phyloP scores from a whole-genome alignment of 2,888 invertebrate genomes.

The Acanthopleura granulata region DNA sequence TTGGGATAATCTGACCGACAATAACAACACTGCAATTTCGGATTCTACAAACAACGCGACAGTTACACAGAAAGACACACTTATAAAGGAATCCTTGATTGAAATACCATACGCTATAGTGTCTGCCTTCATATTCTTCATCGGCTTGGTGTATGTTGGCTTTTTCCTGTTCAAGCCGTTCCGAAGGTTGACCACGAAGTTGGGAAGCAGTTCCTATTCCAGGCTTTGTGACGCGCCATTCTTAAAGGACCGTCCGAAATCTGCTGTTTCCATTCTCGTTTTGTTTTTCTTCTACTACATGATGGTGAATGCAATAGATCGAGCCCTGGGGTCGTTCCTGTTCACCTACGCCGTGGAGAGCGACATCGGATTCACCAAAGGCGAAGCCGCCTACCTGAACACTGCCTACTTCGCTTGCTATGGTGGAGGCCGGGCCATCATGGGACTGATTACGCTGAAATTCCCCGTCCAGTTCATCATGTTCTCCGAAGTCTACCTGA shows the following conservation, averaged over 20 bases:
- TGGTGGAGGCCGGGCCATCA: conserved; percentile 31
- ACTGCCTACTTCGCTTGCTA: conserved; percentile 40
- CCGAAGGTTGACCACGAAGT: background rate
- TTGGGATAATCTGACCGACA: background rate
- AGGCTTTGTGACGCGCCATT: background rate
- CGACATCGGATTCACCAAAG: conserved; percentile 32
- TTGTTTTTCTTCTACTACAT: conserved; percentile 12
- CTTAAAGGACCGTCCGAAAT: background rate
- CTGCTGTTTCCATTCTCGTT: background rate
- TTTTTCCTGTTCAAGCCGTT: conserved; percentile 4
- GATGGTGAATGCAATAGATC: background rate
- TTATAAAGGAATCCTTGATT: conserved; percentile 23
- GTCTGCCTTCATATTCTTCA: conserved; percentile 23
- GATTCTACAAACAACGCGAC: conserved; percentile 30
- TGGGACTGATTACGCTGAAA: conserved; percentile 31
- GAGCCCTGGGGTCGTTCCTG: conserved; percentile 1
- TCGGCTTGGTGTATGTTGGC: conserved; percentile 23
- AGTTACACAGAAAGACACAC: conserved; percentile 30
- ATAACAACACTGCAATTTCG: background rate
- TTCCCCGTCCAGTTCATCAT: conserved; percentile 29
- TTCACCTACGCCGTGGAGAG: conserved; percentile 20
- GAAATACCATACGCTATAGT: conserved; percentile 35
- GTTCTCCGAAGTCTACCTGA: conserved; percentile 30
- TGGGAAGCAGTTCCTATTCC: background rate
- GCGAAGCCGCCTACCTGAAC: conserved; percentile 37